These are phyloP conservation scores for Lynx canadensis DNA, from an alignment of 2,113 vertebrate species.

Conservation along the genomic window DNA sequence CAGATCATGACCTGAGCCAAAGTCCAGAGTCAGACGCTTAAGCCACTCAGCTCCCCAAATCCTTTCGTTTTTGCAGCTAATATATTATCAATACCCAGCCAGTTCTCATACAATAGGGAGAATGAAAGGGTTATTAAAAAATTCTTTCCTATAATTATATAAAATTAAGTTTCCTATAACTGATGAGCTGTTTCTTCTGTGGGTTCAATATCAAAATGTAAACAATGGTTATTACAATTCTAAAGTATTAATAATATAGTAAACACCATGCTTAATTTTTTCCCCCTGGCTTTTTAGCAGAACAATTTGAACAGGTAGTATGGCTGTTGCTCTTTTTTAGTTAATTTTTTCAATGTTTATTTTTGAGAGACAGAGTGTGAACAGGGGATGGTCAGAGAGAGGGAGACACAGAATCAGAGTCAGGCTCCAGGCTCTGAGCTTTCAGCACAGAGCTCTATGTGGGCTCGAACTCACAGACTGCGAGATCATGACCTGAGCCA, in stretches of 20 bases:
- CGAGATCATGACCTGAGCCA: no score
- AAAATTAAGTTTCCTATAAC: background rate
- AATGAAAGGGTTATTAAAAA: background rate
- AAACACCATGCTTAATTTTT: background rate
- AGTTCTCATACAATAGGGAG: background rate
- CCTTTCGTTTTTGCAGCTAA: background rate
- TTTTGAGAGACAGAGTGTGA: no score
- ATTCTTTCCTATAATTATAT: background rate
- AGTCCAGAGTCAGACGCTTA: no score
- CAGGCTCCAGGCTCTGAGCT: no score
- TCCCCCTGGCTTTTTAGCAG: background rate
- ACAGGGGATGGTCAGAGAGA: no score
- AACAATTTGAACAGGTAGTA: background rate
- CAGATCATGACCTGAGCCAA: no score
- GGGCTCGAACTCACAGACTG: no score
- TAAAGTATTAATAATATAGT: background rate
- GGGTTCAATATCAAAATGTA: constrained; percentile 25
- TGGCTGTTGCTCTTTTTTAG: constrained; percentile 23
- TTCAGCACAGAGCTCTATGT: no score
- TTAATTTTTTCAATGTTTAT: background rate
- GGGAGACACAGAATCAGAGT: no score
- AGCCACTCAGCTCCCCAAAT: background rate
- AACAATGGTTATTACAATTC: background rate
- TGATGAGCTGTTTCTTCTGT: background rate
- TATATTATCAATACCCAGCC: background rate